Evolutionary conservation across 2,888 invertebrate genomes (phyloP).

Genomic region (Phlogophora meticulosa): DNA sequence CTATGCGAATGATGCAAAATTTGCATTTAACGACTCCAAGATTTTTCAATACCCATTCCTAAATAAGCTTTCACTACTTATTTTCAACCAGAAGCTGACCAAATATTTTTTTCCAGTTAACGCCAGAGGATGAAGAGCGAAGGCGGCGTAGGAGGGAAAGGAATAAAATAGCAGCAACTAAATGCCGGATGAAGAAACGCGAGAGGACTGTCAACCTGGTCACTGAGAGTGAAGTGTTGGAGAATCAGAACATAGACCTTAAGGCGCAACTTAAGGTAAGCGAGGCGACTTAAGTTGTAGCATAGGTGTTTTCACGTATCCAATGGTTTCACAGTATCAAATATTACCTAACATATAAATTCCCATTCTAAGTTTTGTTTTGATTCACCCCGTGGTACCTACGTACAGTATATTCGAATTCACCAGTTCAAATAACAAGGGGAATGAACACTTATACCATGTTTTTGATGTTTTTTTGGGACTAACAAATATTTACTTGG

Average conservation of each 20-base stretch:
- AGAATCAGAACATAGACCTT: slow-evolving; percentile 96
- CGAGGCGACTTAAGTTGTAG: not conserved
- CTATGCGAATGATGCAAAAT: too few species aligned
- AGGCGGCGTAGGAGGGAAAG: slow-evolving; percentile 96
- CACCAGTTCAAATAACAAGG: not conserved
- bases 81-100: slow-evolving; percentile 7
- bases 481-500: slow-evolving; percentile 7
- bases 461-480: not conserved
- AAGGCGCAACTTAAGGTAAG: slow-evolving; percentile 94
- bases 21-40: too few species aligned
- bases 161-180: slow-evolving; percentile 98
- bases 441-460: not conserved
- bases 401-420: too few species aligned
- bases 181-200: slow-evolving; percentile 98
- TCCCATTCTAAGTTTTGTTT: too few species aligned
- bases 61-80: too few species aligned
- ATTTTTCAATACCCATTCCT: too few species aligned
- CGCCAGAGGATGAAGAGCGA: slow-evolving; percentile 97
- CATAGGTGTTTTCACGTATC: not conserved
- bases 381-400: too few species aligned
- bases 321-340: not conserved
- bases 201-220: slow-evolving; percentile 96
- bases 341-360: too few species aligned
- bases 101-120: slow-evolving; percentile 90
- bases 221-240: slow-evolving; percentile 96